Evolutionary conservation across 2,888 invertebrate species (phyloP).

Genomic region (Frankliniella intonsa): DNA sequence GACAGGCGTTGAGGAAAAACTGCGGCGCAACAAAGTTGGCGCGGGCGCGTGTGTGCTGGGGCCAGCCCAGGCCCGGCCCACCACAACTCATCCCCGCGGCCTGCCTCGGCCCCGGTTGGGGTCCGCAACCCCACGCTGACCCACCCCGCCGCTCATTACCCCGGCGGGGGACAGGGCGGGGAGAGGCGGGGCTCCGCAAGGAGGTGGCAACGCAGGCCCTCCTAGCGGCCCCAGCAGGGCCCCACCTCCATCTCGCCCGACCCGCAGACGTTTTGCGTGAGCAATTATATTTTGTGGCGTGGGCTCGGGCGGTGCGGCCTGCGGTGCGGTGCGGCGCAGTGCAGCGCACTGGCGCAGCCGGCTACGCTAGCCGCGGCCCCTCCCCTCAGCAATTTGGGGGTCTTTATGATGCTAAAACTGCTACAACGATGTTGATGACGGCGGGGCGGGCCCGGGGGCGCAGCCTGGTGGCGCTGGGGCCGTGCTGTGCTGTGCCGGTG

Average conservation of each 20-base stretch:
- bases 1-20: neutral
- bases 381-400: neutral
- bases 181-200: neutral
- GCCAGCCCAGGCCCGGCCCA: neutral
- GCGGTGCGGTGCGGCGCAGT: neutral
- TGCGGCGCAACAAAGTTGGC: neutral
- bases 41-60: neutral
- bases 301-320: neutral
- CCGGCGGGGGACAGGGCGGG: neutral
- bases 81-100: no score
- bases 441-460: neutral
- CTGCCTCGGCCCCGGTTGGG: neutral
- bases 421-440: neutral
- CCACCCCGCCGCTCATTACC: neutral
- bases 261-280: slow-evolving; percentile 20
- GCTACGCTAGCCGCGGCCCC: neutral
- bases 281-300: slow-evolving; percentile 2
- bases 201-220: neutral
- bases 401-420: slow-evolving; percentile 20
- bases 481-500: no score
- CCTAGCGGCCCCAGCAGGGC: neutral
- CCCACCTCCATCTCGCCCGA: neutral
- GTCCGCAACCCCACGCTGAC: neutral
- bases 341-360: neutral
- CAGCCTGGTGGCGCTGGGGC: no score